Percentiles rank a stretch among this genome's conserved stretches.
Conservation (phyloP, 1,140 invertebrate species). For the Drosophila paulistorum region DNA sequence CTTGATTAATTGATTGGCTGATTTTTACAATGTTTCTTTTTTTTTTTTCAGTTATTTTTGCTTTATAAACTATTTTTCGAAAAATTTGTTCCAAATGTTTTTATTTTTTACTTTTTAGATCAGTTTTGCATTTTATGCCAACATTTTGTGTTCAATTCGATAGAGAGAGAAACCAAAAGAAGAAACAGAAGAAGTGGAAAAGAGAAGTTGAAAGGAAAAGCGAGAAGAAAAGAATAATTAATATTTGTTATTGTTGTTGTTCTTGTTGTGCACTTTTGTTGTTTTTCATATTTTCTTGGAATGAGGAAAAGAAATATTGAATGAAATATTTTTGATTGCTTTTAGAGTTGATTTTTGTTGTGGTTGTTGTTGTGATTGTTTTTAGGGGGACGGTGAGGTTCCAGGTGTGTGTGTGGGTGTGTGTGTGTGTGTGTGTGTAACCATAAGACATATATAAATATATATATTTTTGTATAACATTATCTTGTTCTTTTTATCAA, state of each 20-base stretch:
- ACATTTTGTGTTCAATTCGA: conserved; percentile 62
- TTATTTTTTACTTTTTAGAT: conserved; percentile 37
- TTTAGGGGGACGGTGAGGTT: conserved; percentile 26
- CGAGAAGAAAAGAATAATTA: neutral
- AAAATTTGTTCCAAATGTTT: conserved; percentile 17
- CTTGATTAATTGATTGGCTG: conserved; percentile 52
- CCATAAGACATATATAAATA: conserved; percentile 80
- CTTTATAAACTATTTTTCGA: conserved; percentile 17
- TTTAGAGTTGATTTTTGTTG: conserved; percentile 1
- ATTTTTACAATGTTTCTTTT: conserved; percentile 20
- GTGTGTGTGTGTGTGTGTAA: conserved; percentile 79
- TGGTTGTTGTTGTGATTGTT: neutral
- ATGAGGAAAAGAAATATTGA: conserved; percentile 36
- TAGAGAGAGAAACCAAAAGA: neutral
- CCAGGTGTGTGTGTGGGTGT: conserved; percentile 24
- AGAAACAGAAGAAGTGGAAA: neutral
- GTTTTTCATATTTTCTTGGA: conserved; percentile 30
- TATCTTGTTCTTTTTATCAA: conserved; percentile 31
- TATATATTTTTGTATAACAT: conserved; percentile 32
- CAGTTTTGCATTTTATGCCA: conserved; percentile 81
- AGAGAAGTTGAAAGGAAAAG: conserved; percentile 22
- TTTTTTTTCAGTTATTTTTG: conserved; percentile 2
- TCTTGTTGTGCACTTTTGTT: conserved; percentile 10
- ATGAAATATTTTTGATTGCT: conserved; percentile 32
- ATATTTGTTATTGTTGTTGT: conserved; percentile 1